Evolutionary conservation across 2,888 invertebrate genomes (phyloP).

Genomic region (Ischnura elegans): DNA sequence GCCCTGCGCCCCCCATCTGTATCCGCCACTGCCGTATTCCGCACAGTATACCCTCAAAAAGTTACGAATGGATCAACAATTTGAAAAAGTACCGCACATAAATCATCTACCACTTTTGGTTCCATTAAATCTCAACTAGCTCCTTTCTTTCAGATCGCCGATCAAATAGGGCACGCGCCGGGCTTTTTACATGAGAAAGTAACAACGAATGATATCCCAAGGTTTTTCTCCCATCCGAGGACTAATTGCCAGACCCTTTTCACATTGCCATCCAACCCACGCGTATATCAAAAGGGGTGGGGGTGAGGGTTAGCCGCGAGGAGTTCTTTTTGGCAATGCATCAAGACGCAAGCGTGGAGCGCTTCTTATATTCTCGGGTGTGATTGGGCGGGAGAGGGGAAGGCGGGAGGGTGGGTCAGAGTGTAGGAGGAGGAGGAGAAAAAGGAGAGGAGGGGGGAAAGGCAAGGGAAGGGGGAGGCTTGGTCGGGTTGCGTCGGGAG

Average conservation of each 20-base stretch:
- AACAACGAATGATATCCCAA: neutral
- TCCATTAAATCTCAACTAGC: no score
- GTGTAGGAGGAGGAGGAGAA: neutral
- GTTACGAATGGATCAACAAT: no score
- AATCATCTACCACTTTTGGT: no score
- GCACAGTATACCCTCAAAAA: no score
- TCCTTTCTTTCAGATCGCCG: neutral
- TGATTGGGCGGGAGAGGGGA: neutral
- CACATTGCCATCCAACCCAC: slow-evolving; percentile 2
- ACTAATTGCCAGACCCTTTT: neutral
- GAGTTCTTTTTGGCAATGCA: slow-evolving; percentile 51
- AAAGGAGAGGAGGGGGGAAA: neutral
- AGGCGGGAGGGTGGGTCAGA: neutral
- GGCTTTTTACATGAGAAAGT: no score
- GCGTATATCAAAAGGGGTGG: neutral
- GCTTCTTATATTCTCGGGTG: slow-evolving; percentile 56
- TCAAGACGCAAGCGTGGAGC: slow-evolving; percentile 52
- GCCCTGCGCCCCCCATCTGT: no score
- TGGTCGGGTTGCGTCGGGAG: slow-evolving; percentile 22
- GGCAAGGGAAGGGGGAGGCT: neutral
- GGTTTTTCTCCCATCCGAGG: neutral
- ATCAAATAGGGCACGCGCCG: no score
- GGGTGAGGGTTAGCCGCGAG: slow-evolving; percentile 7
- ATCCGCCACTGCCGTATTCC: no score
- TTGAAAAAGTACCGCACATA: no score